phyloP scores from a whole-genome alignment of 2,888 invertebrate genomes.

The Noctua janthe region DNA sequence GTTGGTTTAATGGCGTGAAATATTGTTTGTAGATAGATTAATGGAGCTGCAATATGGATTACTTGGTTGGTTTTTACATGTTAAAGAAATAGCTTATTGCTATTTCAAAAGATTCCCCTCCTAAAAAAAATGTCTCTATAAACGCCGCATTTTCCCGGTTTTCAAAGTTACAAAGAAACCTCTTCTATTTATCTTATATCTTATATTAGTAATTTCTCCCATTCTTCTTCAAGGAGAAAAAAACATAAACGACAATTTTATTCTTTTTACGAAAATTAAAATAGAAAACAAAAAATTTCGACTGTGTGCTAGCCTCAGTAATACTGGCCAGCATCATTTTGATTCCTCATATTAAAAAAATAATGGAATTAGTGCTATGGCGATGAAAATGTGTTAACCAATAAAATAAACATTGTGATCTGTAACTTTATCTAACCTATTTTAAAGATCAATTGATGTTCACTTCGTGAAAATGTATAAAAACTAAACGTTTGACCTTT shows the following conservation, averaged over 20 bases:
- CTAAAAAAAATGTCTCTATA: neutral
- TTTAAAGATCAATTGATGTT: neutral
- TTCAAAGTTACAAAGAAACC: no score
- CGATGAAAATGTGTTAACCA: neutral
- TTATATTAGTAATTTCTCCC: no score
- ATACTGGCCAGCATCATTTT: neutral
- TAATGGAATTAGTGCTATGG: neutral
- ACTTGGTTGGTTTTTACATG: neutral
- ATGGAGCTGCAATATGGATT: constrained; percentile 13
- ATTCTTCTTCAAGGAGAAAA: neutral
- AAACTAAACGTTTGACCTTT: neutral
- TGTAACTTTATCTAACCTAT: neutral
- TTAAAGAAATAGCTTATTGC: neutral
- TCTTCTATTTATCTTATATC: no score
- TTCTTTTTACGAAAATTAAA: neutral
- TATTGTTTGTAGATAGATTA: constrained; percentile 28
- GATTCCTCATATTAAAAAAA: neutral
- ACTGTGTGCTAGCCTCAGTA: neutral
- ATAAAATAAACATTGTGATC: neutral
- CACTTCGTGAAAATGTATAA: neutral
- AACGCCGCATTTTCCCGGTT: no score
- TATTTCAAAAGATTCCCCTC: neutral
- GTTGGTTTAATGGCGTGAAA: constrained; percentile 27
- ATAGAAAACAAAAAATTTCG: neutral
- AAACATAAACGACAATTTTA: no score